These are phyloP conservation scores for Campoletis sonorensis DNA, from an alignment of 1,140 invertebrate genomes.

Conservation along the genomic window DNA sequence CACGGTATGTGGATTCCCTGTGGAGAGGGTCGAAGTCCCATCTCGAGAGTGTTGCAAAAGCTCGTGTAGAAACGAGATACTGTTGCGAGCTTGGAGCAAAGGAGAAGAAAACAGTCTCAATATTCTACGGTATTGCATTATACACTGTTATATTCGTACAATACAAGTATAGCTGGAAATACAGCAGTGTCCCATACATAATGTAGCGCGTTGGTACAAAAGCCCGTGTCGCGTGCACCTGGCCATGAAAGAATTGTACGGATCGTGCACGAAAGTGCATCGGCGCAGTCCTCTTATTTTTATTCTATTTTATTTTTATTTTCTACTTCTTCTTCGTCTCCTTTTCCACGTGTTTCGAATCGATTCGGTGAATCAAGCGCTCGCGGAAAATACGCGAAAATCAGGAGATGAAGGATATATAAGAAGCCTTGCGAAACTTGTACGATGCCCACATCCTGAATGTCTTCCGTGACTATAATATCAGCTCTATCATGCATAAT, in stretches of 20 bases:
- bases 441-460: neutral
- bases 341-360: constrained; percentile 16
- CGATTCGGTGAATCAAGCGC: neutral
- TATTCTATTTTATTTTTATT: neutral
- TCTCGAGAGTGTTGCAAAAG: constrained; percentile 36
- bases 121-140: constrained; percentile 22
- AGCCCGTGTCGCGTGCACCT: constrained; percentile 54
- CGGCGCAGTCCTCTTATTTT: constrained; percentile 2
- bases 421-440: constrained; percentile 24
- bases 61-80: constrained; percentile 22
- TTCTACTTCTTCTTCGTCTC: neutral
- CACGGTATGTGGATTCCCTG: constrained; percentile 19
- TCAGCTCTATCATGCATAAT: constrained; percentile 1
- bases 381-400: constrained; percentile 16
- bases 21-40: constrained; percentile 21
- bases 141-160: constrained; percentile 36
- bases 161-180: constrained; percentile 27
- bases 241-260: constrained; percentile 58
- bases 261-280: constrained; percentile 55
- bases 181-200: constrained; percentile 38
- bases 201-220: constrained; percentile 33
- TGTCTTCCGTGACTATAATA: constrained; percentile 37
- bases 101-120: constrained; percentile 33
- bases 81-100: neutral
- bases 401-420: neutral